Evolutionary conservation across 2,888 invertebrate species (phyloP).

Genomic region (Caenorhabditis auriculariae): DNA sequence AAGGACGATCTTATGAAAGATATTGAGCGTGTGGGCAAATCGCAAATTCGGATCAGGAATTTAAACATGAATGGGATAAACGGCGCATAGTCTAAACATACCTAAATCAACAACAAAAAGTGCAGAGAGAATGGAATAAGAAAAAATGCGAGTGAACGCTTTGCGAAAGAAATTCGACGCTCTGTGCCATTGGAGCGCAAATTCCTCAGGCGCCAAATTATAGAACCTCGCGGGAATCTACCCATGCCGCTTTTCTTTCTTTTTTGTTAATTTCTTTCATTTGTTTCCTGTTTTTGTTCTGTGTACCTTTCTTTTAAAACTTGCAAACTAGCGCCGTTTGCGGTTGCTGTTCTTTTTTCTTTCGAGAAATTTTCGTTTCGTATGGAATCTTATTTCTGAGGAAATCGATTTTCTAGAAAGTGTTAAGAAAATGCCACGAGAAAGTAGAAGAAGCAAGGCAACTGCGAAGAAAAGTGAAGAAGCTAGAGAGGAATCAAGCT

Average conservation of each 20-base stretch:
- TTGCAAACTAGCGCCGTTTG: too few species aligned
- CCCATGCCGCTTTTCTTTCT: conserved; percentile 7
- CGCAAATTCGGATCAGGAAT: too few species aligned
- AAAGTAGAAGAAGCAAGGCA: neutral
- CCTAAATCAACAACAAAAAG: too few species aligned
- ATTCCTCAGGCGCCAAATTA: neutral
- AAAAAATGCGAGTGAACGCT: neutral
- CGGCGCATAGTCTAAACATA: too few species aligned
- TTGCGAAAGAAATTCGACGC: neutral
- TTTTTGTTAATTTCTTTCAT: conserved; percentile 4
- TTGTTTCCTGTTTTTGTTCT: neutral
- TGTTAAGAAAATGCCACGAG: conserved; percentile 1
- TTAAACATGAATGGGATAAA: too few species aligned
- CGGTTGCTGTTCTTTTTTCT: conserved; percentile 1
- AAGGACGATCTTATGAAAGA: too few species aligned
- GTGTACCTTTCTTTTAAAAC: neutral
- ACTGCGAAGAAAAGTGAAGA: neutral
- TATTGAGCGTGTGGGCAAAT: too few species aligned
- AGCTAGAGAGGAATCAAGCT: conserved; percentile 2
- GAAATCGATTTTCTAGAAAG: neutral
- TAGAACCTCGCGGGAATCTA: conserved; percentile 1
- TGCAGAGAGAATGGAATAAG: too few species aligned
- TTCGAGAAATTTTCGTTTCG: neutral
- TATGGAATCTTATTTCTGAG: neutral
- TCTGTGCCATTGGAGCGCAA: neutral